Evolutionary conservation across 1,140 invertebrate genomes (phyloP).

Genomic region (Bombus confusus): DNA sequence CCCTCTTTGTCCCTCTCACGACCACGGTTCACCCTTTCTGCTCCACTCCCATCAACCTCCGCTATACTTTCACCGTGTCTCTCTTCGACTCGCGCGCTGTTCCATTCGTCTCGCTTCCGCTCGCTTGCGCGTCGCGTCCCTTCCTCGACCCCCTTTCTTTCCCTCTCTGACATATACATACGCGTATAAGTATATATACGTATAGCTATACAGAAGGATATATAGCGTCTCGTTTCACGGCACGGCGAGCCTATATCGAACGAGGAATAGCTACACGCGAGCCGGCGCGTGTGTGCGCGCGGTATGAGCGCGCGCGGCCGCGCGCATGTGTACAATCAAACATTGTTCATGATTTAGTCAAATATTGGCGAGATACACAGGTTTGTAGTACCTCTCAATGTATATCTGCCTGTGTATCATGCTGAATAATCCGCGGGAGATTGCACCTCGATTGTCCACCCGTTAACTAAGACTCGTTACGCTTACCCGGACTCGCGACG

Average conservation of each 20-base stretch:
- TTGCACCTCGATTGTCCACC: constrained; percentile 75
- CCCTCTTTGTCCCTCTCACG: background rate
- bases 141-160: background rate
- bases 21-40: background rate
- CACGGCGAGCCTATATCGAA: constrained; percentile 36
- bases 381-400: constrained; percentile 79
- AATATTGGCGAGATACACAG: constrained; percentile 83
- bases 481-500: constrained; percentile 30
- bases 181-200: background rate
- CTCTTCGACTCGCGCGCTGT: background rate
- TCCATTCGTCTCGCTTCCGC: background rate
- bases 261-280: background rate
- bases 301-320: constrained; percentile 47
- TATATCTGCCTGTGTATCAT: constrained; percentile 76
- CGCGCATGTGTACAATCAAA: constrained; percentile 80
- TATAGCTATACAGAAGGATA: background rate
- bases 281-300: background rate
- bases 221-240: background rate
- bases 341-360: constrained; percentile 83
- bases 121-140: background rate
- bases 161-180: background rate
- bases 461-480: constrained; percentile 71
- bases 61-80: background rate
- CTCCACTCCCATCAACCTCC: too few species aligned
- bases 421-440: constrained; percentile 80